Percentiles rank a stretch among this genome's conserved stretches.
Evolutionary conservation across 2,113 vertebrate genomes (phyloP).

Genomic region (Paralichthys olivaceus): DNA sequence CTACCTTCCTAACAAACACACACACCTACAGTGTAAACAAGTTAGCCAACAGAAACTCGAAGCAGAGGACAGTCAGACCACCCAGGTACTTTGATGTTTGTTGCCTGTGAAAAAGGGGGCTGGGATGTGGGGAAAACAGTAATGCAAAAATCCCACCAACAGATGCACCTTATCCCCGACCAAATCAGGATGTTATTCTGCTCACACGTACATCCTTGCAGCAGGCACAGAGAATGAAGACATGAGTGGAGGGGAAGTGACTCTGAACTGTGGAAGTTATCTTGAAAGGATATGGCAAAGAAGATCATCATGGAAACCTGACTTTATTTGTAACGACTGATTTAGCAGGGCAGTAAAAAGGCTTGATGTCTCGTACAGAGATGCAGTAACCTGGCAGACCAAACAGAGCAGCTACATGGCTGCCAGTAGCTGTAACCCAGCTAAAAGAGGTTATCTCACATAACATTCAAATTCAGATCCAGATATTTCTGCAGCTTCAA

Average conservation of each 20-base stretch:
- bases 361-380: slow-evolving; percentile 3
- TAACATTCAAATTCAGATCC: too few relatives aligned
- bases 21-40: slow-evolving; percentile 64
- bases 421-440: slow-evolving; percentile 33
- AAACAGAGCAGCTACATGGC: slow-evolving; percentile 29
- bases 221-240: slow-evolving; percentile 57
- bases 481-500: too few relatives aligned
- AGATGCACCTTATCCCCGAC: slow-evolving; percentile 58
- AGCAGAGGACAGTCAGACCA: slow-evolving; percentile 62
- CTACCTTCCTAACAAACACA: slow-evolving; percentile 61
- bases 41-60: slow-evolving; percentile 37
- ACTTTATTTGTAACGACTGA: slow-evolving; percentile 39
- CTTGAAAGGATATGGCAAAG: slow-evolving; percentile 63
- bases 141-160: slow-evolving; percentile 63
- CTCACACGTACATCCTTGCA: slow-evolving; percentile 73
- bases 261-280: slow-evolving; percentile 70
- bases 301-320: slow-evolving; percentile 20
- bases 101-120: slow-evolving; percentile 39
- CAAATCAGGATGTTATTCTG: slow-evolving; percentile 80
- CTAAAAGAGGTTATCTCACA: slow-evolving; percentile 37
- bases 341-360: slow-evolving; percentile 30
- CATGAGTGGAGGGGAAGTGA: slow-evolving; percentile 56
- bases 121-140: slow-evolving; percentile 28
- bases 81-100: slow-evolving; percentile 76
- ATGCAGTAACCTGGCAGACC: slow-evolving; percentile 33